Evolutionary conservation across 2,113 vertebrate genomes (phyloP), one percentile per base, ranked within the genome.

Genomic region (Eurystomus gularis): DNA sequence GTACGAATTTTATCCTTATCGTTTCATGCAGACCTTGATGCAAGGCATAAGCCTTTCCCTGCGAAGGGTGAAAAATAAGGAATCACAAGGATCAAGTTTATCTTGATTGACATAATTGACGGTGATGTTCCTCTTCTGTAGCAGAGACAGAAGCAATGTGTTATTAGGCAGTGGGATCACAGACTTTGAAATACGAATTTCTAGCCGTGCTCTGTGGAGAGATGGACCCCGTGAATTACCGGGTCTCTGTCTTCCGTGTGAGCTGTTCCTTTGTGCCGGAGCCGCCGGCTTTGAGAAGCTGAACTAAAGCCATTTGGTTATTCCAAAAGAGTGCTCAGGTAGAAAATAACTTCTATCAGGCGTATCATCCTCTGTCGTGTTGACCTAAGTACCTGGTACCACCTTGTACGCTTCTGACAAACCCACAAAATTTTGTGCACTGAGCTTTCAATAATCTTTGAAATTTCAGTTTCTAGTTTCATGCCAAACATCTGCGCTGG

Each of bases 331-430:
- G 49, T 44, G 33, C 24, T 69, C n/a, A 17, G 51, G 40, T 54
- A 28, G 81, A 57, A 80, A 20, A 23, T 28, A 7, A 10, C n/a
- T 57, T 17, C 0, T 9, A 8, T 39, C 10, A 25, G 57, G 23
- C 40, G 26, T 31, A 8, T 76, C 35, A 8, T 17, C 33, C 69
- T 42, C 33, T 12, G 7, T 21, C 0, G 0, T 11, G 54, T 18
- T 35, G 51, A 19, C 57, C 28, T 5, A 4, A 6, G 29, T 5
- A 31, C 4, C 6, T 1, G 6, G 7, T 55, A 24, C 44, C 62
- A 11, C 62, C 79, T n/a, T 0, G 0, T 18, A 70, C 48, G 70
- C 13, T 20, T 64, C 71, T 72, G 44, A 51, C 61, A 79, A 33
- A 68, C 16, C 48, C 42, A 17, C 42, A 42, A 8, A 9, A 11